Percentiles rank a stretch among this genome's conserved stretches.
These are phyloP conservation scores for Procapra przewalskii DNA, from an alignment of 2,113 vertebrate species.

Conservation along the genomic window DNA sequence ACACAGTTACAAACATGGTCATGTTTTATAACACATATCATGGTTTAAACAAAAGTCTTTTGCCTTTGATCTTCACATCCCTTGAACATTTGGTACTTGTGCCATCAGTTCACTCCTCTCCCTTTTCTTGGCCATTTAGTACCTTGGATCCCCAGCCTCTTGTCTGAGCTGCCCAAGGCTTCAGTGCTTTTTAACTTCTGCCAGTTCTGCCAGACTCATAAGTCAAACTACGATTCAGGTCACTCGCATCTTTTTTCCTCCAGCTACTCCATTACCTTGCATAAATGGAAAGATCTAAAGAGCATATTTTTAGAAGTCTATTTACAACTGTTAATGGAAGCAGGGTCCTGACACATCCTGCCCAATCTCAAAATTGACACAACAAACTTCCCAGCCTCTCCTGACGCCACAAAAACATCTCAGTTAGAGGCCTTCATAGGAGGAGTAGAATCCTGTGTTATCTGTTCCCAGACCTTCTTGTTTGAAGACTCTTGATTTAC, in stretches of 20 bases:
- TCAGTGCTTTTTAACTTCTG: neutral
- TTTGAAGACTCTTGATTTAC: neutral
- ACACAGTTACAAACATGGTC: neutral
- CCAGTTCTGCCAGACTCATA: neutral
- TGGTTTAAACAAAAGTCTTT: neutral
- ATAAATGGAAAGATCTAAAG: neutral
- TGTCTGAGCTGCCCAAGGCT: neutral
- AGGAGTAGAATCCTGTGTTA: neutral
- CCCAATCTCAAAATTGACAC: neutral
- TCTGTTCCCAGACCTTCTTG: neutral
- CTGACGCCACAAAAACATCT: neutral
- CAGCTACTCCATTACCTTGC: neutral
- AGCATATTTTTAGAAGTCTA: neutral
- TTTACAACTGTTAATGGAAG: neutral
- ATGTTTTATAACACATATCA: neutral
- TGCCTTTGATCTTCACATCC: neutral
- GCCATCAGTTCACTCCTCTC: neutral
- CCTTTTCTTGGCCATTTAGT: neutral
- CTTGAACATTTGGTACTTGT: neutral
- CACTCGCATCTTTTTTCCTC: neutral
- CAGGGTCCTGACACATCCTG: neutral
- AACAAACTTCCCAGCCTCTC: neutral
- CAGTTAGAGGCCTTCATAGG: neutral
- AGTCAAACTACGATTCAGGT: neutral
- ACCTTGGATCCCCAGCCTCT: neutral